A percentile compares a stretch with the other conserved stretches of the same genome.
These are phyloP conservation scores for Rhea pennata DNA, from an alignment of 2,113 vertebrate species.

Conservation along the genomic window DNA sequence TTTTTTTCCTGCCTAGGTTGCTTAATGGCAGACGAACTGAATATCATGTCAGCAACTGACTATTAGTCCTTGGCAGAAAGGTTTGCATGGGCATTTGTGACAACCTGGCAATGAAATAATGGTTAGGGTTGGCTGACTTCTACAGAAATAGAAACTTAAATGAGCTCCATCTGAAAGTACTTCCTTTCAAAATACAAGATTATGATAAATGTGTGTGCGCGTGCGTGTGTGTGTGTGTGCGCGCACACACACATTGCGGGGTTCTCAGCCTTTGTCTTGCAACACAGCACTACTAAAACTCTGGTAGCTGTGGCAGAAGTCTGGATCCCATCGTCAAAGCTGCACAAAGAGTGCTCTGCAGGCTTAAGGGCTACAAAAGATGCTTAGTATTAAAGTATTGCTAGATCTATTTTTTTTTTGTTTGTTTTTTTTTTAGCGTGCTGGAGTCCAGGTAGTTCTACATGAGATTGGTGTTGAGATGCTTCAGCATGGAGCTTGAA, in stretches of 20 bases:
- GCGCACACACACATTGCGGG: no score
- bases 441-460: not conserved
- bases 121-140: not conserved
- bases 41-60: conserved; percentile 37
- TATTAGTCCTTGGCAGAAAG: conserved; percentile 32
- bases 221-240: rapidly evolving
- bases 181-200: conserved; percentile 2
- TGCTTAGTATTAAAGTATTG: not conserved
- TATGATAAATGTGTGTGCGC: not conserved
- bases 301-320: not conserved
- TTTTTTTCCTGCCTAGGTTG: not conserved
- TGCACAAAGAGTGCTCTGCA: rapidly evolving
- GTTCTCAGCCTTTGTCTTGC: not conserved
- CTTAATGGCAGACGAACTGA: conserved; percentile 14
- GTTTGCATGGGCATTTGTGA: conserved; percentile 51
- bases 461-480: rapidly evolving
- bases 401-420: rapidly evolving
- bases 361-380: not conserved
- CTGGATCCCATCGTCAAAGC: not conserved
- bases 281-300: rapidly evolving
- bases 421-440: rapidly evolving
- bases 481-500: not conserved
- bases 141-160: not conserved
- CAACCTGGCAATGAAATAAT: conserved; percentile 50
- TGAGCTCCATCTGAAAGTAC: conserved; percentile 21